These are phyloP conservation scores for Orthonevra nobilis DNA, from an alignment of 2,888 invertebrate species.

Conservation along the genomic window DNA sequence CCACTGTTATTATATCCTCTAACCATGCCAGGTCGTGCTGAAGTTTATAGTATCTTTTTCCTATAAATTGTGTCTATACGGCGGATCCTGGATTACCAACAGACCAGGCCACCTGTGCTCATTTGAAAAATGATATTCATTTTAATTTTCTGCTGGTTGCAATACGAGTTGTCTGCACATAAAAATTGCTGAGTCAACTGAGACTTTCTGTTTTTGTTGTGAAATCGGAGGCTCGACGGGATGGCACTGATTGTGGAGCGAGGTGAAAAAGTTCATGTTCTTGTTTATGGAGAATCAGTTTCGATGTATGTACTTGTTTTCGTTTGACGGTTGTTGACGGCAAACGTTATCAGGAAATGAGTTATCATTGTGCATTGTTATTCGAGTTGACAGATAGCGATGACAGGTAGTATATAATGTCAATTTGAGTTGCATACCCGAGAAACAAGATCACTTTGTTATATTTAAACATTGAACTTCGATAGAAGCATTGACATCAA, in stretches of 20 bases:
- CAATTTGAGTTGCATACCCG: too few species aligned
- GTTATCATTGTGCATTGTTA: background rate
- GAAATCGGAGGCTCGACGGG: background rate
- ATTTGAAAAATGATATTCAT: constrained; percentile 25
- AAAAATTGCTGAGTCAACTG: background rate
- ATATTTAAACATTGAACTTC: too few species aligned
- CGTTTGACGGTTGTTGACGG: background rate
- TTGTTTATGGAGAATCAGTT: background rate
- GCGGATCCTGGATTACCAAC: background rate
- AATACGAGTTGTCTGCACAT: constrained; percentile 1
- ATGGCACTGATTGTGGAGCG: background rate
- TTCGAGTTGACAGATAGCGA: background rate
- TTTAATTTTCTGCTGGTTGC: constrained; percentile 31
- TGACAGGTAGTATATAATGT: too few species aligned
- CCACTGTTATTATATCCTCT: constrained; percentile 22
- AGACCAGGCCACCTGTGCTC: constrained; percentile 31
- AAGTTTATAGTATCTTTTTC: constrained; percentile 18
- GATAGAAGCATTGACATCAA: too few species aligned
- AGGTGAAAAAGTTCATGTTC: background rate
- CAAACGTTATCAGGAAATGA: constrained; percentile 3
- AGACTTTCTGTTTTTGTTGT: background rate
- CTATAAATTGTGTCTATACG: background rate
- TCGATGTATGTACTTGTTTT: background rate
- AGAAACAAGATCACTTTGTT: too few species aligned
- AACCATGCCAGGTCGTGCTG: constrained; percentile 16